Conservation (phyloP, 2,888 invertebrate species). For the Amorpha juglandis region DNA sequence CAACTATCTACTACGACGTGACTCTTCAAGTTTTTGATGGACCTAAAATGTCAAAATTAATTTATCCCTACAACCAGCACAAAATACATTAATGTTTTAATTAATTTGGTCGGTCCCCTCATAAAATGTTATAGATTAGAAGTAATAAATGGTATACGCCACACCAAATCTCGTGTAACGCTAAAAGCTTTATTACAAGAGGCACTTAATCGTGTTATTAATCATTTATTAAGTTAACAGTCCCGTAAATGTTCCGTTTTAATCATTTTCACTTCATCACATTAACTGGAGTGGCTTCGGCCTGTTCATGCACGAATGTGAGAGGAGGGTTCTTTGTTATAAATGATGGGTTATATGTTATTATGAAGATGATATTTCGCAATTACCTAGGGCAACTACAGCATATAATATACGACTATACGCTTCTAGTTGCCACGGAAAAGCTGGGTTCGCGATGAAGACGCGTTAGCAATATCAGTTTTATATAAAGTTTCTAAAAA, state of each 20-base stretch:
- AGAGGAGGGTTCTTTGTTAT: background rate
- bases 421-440: too few relatives aligned
- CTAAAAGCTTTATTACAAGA: slow-evolving; percentile 23
- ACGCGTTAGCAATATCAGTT: too few relatives aligned
- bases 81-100: slow-evolving; percentile 2
- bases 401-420: too few relatives aligned
- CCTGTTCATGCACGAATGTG: background rate
- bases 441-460: too few relatives aligned
- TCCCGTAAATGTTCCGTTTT: slow-evolving; percentile 31
- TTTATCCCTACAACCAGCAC: background rate
- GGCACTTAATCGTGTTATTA: slow-evolving; percentile 35
- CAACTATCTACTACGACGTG: too few relatives aligned
- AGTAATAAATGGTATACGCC: slow-evolving; percentile 19
- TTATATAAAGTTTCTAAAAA: too few relatives aligned
- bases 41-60: background rate
- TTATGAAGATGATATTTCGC: too few relatives aligned
- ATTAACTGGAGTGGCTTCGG: background rate
- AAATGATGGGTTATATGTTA: background rate
- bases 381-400: too few relatives aligned
- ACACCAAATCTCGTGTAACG: slow-evolving; percentile 24
- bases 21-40: too few relatives aligned
- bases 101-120: background rate
- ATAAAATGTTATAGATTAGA: slow-evolving; percentile 24
- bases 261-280: slow-evolving; percentile 32
- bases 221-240: slow-evolving; percentile 34